Percentiles rank a stretch among this genome's conserved stretches.
phyloP scores from a whole-genome alignment of 2,113 vertebrate genomes.

The Mus pahari region DNA sequence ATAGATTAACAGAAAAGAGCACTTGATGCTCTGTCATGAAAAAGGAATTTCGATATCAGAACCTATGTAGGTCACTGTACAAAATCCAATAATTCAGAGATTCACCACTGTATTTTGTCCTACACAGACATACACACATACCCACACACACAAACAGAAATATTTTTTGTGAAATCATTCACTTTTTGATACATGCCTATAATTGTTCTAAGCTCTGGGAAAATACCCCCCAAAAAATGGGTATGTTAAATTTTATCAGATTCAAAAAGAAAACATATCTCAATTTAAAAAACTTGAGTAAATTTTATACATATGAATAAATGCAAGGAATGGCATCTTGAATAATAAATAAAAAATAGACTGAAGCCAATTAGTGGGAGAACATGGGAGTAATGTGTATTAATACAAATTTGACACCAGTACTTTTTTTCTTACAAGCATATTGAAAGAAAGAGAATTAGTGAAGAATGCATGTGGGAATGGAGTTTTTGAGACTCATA shows the following conservation, averaged over 20 bases:
- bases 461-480: constrained; percentile 1
- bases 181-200: not conserved
- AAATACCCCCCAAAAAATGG: not conserved
- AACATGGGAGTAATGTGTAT: not conserved
- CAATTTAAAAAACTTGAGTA: not conserved
- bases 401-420: not conserved
- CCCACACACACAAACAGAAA: not conserved
- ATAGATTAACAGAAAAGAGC: too few species aligned
- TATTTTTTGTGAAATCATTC: not conserved
- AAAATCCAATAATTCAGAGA: not conserved
- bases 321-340: not conserved
- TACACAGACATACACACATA: not conserved
- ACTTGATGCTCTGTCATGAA: not conserved
- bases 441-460: constrained; percentile 52
- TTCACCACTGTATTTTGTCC: too few species aligned
- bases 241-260: not conserved
- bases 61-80: not conserved
- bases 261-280: not conserved
- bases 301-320: not conserved
- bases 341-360: not conserved
- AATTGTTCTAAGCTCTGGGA: not conserved
- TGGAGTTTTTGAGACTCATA: not conserved
- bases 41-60: not conserved
- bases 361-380: not conserved
- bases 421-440: not conserved